Base-by-base conservation (phyloP, 2,888 invertebrate genomes). In the Orchestes rusci region DNA sequence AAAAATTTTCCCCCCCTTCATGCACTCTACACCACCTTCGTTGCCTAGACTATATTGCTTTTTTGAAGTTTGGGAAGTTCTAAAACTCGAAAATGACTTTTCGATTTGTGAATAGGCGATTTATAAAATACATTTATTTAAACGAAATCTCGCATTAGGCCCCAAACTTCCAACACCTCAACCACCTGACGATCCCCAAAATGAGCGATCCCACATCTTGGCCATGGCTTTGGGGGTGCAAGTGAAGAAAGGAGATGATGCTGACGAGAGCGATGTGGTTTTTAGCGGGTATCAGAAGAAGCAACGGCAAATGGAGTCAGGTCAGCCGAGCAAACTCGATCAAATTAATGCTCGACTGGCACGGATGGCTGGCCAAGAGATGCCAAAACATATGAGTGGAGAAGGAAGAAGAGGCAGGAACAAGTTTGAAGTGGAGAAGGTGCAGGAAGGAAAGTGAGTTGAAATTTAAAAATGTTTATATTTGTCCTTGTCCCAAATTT, bases 151-250 rank as follows among this genome's bases (percentile, higher is more conserved):
- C n/a, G n/a, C n/a, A n/a, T n/a, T n/a, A n/a, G n/a, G n/a, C n/a
- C n/a, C n/a, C n/a, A n/a, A n/a, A n/a, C n/a, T n/a, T n/a, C n/a
- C n/a, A n/a, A n/a, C n/a, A n/a, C n/a, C n/a, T n/a, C n/a, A n/a
- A n/a, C n/a, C n/a, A n/a, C n/a, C n/a, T n/a, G n/a, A n/a, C n/a
- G n/a, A n/a, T n/a, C n/a, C n/a, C n/a, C n/a, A n/a, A 20, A 62
- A 65, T 40, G 62, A 65, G 38, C 62, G 67, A 48, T 69, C 69
- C 1, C 73, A 75, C 32, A 71, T 73, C 39, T 62, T 79, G 51
- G 79, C 79, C 0, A 63, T 72, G 52, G 79, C 78, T 3, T 63
- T 78, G 17, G 80, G 68, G 2, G 68, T 69, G 2, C 66, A 67
- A 46, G 63, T 68, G 13, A 68, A 69, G 55, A 66, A 63, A 1